These are phyloP conservation scores for Spilosoma lubricipeda DNA, from an alignment of 2,888 invertebrate species.

Conservation along the genomic window DNA sequence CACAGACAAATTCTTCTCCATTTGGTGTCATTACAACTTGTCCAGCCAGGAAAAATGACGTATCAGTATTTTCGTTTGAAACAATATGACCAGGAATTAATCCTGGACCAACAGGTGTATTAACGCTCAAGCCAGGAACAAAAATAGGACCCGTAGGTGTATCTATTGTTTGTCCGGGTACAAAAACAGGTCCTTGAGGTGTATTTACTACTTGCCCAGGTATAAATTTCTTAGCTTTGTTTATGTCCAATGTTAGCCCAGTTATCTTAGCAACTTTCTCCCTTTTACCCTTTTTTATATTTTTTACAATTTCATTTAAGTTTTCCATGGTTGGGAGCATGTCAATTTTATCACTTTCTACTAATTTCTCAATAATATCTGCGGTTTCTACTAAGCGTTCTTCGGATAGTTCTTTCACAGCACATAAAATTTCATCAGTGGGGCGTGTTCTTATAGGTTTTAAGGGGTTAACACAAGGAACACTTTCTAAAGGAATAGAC, in stretches of 20 bases:
- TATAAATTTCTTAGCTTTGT: constrained; percentile 89
- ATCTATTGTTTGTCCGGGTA: constrained; percentile 91
- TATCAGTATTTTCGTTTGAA: constrained; percentile 84
- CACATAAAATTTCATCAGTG: constrained; percentile 74
- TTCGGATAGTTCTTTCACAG: constrained; percentile 84
- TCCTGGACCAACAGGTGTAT: constrained; percentile 88
- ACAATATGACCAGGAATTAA: constrained; percentile 91
- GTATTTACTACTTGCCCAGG: constrained; percentile 91
- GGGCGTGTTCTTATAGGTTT: constrained; percentile 85
- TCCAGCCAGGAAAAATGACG: constrained; percentile 89
- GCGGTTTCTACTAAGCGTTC: constrained; percentile 87
- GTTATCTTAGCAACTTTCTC: constrained; percentile 87
- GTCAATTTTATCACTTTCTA: constrained; percentile 82
- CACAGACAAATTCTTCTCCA: constrained; percentile 87
- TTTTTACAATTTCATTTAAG: constrained; percentile 88
- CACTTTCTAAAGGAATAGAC: constrained; percentile 86
- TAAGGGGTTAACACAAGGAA: constrained; percentile 88
- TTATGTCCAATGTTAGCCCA: constrained; percentile 88
- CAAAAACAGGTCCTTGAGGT: constrained; percentile 89
- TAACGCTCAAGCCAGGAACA: constrained; percentile 90
- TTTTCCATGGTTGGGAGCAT: constrained; percentile 88
- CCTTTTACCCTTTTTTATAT: constrained; percentile 86
- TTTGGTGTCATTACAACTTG: constrained; percentile 87
- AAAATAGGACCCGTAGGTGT: constrained; percentile 89
- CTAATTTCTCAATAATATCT: constrained; percentile 87